Evolutionary conservation across 2,797 vertebrate genomes (phyloP).

Genomic region (Tragopan temminckii): DNA sequence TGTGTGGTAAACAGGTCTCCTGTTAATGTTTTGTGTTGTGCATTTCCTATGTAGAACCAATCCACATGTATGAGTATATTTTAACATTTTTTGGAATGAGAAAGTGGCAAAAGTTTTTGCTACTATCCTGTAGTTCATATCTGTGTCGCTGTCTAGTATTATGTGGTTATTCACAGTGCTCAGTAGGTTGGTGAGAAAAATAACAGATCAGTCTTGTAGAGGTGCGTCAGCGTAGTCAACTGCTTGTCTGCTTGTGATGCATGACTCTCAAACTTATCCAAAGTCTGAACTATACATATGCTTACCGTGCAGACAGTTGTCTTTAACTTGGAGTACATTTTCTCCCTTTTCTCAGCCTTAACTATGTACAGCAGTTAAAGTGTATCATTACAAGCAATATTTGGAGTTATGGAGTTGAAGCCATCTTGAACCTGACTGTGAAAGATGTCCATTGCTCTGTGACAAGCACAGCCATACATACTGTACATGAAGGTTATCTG

Average conservation of each 20-base stretch:
- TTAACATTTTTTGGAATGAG: neutral
- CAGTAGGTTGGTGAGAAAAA: neutral
- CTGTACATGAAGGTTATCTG: neutral
- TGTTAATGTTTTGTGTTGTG: neutral
- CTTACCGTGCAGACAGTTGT: neutral
- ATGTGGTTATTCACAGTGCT: neutral
- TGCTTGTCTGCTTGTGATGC: accelerated
- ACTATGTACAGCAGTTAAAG: neutral
- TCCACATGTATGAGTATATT: neutral
- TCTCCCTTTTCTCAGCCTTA: neutral
- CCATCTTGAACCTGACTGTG: neutral
- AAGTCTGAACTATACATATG: neutral
- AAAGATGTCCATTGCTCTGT: neutral
- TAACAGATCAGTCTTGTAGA: neutral
- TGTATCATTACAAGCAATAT: neutral
- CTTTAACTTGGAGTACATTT: neutral
- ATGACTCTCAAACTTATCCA: accelerated
- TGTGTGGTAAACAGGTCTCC: neutral
- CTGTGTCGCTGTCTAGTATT: neutral
- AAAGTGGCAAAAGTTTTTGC: neutral
- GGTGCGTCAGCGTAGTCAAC: neutral
- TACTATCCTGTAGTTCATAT: accelerated
- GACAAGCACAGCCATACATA: neutral
- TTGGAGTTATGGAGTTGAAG: neutral
- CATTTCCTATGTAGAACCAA: neutral